Evolutionary conservation across 2,113 vertebrate species (phyloP), one percentile per base, ranked within the genome.

Genomic region (Cryptotis parvus): DNA sequence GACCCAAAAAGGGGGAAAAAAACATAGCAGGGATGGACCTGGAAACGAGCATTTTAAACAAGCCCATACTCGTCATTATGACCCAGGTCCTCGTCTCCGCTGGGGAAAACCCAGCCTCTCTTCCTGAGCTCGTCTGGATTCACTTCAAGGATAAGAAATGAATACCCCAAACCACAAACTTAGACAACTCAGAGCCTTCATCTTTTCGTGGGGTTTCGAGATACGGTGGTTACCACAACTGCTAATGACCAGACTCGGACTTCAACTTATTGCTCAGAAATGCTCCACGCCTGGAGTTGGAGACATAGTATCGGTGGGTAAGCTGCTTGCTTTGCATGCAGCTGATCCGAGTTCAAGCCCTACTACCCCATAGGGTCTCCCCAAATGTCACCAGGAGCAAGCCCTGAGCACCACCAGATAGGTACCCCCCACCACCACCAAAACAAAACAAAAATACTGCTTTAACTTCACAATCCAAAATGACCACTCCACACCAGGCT

Each of bases 381-480:
- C 45, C 45, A 49, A 49, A 49, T 10, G 45, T 49, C 45, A 14
- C 45, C 45, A 49, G 45, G 45, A 49, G 45, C 45, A 49, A 49
- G 45, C 45, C 45, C 45, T 49, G 14, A 49, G 45, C 10, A 49
- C 45, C 45, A 49, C 45, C 45, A 49, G 45, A 2, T 49, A n/a
- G n/a, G 45, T 49, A 14, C 45, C 45, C 45, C 45, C 45, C 45
- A 9, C 45, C 45, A n/a, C n/a, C n/a, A n/a, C n/a, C n/a, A n/a
- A n/a, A n/a, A n/a, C 45, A 6, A 49, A 49, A 49, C 10, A 49
- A 49, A 49, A 49, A 49, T 2, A 49, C 45, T 88, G 6, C 37
- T 73, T 70, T 84, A 80, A 37, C 29, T n/a, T 88, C 52, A 24
- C n/a, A 18, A 18, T 29, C 74, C 79, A 88, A 73, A 72, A 88